Evolutionary conservation across 2,113 vertebrate genomes (phyloP).

Genomic region (Limanda limanda): DNA sequence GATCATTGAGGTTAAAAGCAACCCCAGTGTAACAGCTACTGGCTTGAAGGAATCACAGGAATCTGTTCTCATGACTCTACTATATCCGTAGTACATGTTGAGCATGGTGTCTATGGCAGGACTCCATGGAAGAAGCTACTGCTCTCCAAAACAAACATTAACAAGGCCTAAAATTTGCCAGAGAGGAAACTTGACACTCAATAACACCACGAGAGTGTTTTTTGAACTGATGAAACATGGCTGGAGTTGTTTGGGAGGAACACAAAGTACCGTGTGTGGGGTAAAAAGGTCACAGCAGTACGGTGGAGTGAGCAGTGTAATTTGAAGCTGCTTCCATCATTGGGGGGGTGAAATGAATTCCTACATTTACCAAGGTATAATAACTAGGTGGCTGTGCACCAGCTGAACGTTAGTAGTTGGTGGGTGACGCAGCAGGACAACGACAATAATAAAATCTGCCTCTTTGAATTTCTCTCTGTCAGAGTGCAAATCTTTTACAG

Average conservation of each 20-base stretch:
- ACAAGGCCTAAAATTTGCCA: neutral
- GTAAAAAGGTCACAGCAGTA: neutral
- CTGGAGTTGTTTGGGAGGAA: neutral
- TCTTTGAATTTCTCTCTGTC: neutral
- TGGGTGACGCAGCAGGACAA: neutral
- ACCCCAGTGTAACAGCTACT: neutral
- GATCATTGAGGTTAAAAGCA: neutral
- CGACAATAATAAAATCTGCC: neutral
- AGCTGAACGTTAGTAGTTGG: neutral
- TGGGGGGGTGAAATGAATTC: neutral
- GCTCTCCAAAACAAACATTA: neutral
- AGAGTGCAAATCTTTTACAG: neutral
- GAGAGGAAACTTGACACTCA: neutral
- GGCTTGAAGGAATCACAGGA: neutral
- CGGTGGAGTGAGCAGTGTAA: neutral
- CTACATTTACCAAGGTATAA: neutral
- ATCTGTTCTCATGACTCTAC: neutral
- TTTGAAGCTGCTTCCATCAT: neutral
- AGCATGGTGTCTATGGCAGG: neutral
- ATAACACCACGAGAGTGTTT: neutral
- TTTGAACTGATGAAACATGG: neutral
- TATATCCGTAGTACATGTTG: neutral
- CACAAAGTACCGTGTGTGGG: neutral
- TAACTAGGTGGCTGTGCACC: neutral
- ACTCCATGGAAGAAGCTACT: neutral